Conservation (phyloP, 2,888 invertebrate species). For the Corbicula japonica region DNA sequence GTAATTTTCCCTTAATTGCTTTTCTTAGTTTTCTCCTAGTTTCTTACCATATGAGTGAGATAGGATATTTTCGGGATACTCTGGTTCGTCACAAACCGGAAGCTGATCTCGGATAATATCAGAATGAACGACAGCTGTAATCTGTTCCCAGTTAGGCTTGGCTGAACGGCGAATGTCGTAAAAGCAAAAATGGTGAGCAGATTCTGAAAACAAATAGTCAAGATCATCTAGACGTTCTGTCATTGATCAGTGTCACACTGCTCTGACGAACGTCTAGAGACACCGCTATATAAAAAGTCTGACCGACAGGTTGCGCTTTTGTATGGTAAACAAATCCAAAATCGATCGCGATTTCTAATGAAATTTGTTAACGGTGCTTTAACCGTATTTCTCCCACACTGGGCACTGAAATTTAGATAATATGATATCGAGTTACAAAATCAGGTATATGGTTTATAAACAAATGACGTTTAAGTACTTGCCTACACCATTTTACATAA, state of each 20-base stretch:
- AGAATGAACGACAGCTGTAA: conserved; percentile 85
- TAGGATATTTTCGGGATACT: conserved; percentile 85
- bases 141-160: conserved; percentile 80
- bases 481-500: no score
- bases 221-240: background rate
- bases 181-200: conserved; percentile 83
- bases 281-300: background rate
- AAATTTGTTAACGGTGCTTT: background rate
- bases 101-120: conserved; percentile 83
- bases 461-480: no score
- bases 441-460: no score
- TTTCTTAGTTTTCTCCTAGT: no score
- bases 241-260: background rate
- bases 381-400: no score
- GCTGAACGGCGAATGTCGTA: conserved; percentile 83
- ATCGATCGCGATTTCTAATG: background rate
- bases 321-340: background rate
- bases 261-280: background rate
- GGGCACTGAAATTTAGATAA: no score
- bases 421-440: no score
- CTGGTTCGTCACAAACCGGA: conserved; percentile 85
- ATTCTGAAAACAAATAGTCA: conserved; percentile 73
- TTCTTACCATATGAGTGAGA: conserved; percentile 83
- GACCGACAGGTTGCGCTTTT: background rate
- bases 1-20: no score